Evolutionary conservation across 2,113 vertebrate genomes (phyloP).

Genomic region (Ursus arctos): DNA sequence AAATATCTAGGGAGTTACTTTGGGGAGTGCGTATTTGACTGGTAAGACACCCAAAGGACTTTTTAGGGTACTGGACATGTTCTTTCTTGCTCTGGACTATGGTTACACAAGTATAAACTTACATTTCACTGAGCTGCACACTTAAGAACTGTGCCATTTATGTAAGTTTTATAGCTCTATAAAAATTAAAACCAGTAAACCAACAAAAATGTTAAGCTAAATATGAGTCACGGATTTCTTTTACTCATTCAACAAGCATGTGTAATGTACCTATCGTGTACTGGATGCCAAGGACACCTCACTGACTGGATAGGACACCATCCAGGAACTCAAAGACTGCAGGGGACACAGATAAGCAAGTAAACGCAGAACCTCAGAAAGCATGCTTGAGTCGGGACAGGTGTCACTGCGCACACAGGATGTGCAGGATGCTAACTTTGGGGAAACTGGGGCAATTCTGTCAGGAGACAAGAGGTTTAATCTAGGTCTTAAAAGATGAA

Average conservation of each 20-base stretch:
- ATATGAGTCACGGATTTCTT: neutral
- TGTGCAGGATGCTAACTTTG: neutral
- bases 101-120: neutral
- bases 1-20: neutral
- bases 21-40: neutral
- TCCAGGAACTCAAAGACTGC: neutral
- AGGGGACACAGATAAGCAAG: neutral
- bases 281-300: neutral
- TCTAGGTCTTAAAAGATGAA: neutral
- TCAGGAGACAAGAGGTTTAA: neutral
- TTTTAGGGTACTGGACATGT: neutral
- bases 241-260: neutral
- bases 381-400: neutral
- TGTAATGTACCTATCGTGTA: too few relatives aligned
- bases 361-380: neutral
- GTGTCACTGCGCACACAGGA: neutral
- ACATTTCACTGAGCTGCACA: neutral
- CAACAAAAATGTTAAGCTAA: neutral
- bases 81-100: neutral
- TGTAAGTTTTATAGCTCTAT: neutral
- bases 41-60: neutral
- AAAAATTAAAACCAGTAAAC: neutral
- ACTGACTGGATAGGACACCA: neutral
- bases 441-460: neutral
- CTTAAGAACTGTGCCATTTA: neutral